Evolutionary conservation across 2,888 invertebrate species (phyloP).

Genomic region (Mythimna vitellina): DNA sequence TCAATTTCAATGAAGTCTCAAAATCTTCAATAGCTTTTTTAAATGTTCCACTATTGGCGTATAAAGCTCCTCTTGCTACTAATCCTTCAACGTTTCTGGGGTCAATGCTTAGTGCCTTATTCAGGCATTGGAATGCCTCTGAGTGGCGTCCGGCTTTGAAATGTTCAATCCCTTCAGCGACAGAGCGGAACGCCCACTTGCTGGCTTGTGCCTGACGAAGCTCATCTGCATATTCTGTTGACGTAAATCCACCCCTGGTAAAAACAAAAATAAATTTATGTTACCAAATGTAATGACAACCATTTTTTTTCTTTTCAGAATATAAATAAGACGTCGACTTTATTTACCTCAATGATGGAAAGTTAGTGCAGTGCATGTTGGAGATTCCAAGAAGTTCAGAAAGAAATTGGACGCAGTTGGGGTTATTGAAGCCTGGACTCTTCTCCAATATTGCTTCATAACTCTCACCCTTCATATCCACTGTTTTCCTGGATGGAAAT

Average conservation of each 20-base stretch:
- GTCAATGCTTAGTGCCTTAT: constrained; percentile 97
- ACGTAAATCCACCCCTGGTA: constrained; percentile 93
- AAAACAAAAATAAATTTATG: constrained; percentile 10
- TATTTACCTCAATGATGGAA: constrained; percentile 92
- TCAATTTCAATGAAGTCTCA: constrained; percentile 96
- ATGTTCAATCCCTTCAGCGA: constrained; percentile 98
- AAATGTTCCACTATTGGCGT: constrained; percentile 98
- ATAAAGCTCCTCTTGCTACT: constrained; percentile 97
- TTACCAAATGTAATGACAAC: not conserved
- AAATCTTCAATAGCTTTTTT: constrained; percentile 98
- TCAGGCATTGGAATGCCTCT: constrained; percentile 98
- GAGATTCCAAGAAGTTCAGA: constrained; percentile 94
- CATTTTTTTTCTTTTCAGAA: not conserved
- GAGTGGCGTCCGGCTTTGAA: constrained; percentile 98
- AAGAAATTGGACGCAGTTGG: constrained; percentile 96
- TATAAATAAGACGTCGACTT: not conserved
- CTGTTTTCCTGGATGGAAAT: constrained; percentile 92
- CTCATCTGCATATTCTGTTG: constrained; percentile 95
- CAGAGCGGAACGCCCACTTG: constrained; percentile 98
- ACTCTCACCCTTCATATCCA: constrained; percentile 94
- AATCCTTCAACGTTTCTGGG: constrained; percentile 97
- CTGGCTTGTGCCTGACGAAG: constrained; percentile 97
- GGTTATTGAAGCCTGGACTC: constrained; percentile 97
- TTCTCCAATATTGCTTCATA: constrained; percentile 95
- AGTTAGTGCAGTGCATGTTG: constrained; percentile 93